These are phyloP conservation scores for Gymnarchus niloticus DNA, from an alignment of 2,113 vertebrate genomes.

Conservation along the genomic window DNA sequence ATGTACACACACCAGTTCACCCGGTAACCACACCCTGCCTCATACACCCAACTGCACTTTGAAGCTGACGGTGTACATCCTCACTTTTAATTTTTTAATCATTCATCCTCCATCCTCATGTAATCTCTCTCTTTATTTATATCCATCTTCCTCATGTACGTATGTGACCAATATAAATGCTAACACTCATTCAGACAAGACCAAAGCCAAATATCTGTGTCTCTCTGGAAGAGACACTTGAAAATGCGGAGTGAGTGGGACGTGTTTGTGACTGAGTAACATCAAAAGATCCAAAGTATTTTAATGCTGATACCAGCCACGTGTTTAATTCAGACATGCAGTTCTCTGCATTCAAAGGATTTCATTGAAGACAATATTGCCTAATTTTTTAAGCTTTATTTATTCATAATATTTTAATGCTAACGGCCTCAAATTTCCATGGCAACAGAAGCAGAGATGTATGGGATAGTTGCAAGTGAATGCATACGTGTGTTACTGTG, in stretches of 20 bases:
- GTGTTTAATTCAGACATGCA: neutral
- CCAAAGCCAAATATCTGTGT: neutral
- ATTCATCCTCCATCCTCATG: neutral
- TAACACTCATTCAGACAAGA: neutral
- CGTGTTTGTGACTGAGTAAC: neutral
- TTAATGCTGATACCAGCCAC: neutral
- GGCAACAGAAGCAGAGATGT: neutral
- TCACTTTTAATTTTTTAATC: neutral
- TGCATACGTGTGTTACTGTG: neutral
- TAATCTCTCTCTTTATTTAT: neutral
- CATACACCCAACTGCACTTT: neutral
- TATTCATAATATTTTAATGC: neutral
- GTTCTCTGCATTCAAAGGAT: neutral
- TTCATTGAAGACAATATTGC: neutral
- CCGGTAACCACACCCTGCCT: neutral
- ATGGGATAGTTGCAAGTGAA: neutral
- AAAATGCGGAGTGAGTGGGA: neutral
- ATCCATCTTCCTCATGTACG: neutral
- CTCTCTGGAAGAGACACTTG: neutral
- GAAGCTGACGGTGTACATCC: neutral
- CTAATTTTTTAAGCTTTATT: constrained; percentile 2
- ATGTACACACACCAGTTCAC: neutral
- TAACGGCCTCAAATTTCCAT: constrained; percentile 1
- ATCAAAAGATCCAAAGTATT: neutral
- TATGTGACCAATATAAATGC: neutral